Evolutionary conservation across 2,797 vertebrate genomes (phyloP).

Genomic region (Enteromius thamalakanensis): DNA sequence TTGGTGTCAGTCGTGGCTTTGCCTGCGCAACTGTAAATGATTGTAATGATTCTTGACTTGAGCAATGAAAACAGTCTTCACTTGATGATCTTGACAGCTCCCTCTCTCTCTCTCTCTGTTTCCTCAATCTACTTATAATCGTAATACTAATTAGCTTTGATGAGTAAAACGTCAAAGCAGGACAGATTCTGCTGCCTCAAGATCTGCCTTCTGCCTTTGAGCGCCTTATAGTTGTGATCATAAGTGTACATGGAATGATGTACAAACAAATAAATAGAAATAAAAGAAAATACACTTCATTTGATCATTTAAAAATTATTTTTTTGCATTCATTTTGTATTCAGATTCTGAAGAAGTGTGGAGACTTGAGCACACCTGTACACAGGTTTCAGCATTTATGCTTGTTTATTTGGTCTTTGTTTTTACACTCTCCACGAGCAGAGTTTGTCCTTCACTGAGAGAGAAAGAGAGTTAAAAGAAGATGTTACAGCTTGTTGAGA

Average conservation of each 20-base stretch:
- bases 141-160: conserved; percentile 32
- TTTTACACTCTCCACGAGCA: conserved; percentile 7
- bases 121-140: conserved; percentile 9
- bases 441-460: conserved; percentile 26
- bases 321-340: no score
- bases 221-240: background rate
- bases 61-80: conserved; percentile 46
- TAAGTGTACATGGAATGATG: background rate
- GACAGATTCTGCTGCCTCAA: conserved; percentile 3
- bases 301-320: background rate
- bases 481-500: conserved; percentile 45
- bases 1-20: conserved; percentile 33
- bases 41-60: conserved; percentile 41
- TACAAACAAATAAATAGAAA: background rate
- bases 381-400: background rate
- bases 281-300: background rate
- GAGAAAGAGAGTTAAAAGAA: conserved; percentile 26
- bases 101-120: conserved; percentile 19
- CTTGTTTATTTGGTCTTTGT: background rate
- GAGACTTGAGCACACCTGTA: background rate
- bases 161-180: conserved; percentile 17
- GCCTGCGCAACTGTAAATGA: conserved; percentile 32
- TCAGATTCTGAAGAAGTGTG: background rate
- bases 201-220: background rate
- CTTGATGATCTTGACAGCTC: conserved; percentile 39